phyloP scores from a whole-genome alignment of 2,888 invertebrate species.

The Mythimna lalbum region DNA sequence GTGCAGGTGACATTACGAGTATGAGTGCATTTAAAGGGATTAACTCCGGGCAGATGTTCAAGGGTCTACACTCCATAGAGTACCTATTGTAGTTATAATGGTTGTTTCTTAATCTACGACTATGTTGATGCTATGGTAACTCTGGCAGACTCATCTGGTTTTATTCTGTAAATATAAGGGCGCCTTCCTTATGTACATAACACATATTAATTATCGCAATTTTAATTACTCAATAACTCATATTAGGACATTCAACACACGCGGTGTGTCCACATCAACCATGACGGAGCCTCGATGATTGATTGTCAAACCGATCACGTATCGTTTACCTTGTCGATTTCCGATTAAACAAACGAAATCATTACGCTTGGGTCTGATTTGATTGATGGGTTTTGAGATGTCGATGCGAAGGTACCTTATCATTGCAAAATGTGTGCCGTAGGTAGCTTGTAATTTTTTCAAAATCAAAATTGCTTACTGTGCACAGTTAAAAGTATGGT shows the following conservation, averaged over 20 bases:
- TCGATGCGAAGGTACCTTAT: conserved; percentile 1
- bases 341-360: conserved; percentile 38
- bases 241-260: conserved; percentile 42
- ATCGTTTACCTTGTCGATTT: conserved; percentile 54
- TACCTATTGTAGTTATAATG: background rate
- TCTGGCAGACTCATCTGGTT: background rate
- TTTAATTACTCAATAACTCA: conserved; percentile 28
- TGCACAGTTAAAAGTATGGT: background rate
- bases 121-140: background rate
- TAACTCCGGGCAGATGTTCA: too few relatives aligned
- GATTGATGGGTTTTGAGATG: conserved; percentile 36
- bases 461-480: background rate
- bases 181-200: conserved; percentile 27
- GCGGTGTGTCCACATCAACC: conserved; percentile 28
- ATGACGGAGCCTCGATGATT: conserved; percentile 19
- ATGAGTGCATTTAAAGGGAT: too few relatives aligned
- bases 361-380: conserved; percentile 30
- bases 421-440: too few relatives aligned
- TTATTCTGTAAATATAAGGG: background rate
- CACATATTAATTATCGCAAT: background rate
- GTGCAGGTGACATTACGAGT: too few relatives aligned
- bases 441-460: background rate
- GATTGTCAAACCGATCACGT: conserved; percentile 58
- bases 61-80: background rate
- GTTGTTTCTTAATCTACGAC: background rate